These are phyloP conservation scores for Germaria angustata DNA, from an alignment of 2,888 invertebrate genomes.

Conservation along the genomic window DNA sequence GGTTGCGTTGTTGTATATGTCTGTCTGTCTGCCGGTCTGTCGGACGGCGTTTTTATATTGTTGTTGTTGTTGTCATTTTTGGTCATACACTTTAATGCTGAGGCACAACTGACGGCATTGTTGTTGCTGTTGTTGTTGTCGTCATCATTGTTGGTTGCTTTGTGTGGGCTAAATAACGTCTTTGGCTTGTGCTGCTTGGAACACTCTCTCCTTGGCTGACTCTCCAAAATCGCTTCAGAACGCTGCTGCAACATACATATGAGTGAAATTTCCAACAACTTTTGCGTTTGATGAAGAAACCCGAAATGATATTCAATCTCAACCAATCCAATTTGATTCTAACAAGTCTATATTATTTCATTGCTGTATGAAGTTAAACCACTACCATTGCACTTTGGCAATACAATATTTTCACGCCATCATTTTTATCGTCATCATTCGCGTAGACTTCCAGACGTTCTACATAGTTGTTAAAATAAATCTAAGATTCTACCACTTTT, in stretches of 20 bases:
- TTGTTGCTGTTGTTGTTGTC: slow-evolving; percentile 15
- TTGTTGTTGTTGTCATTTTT: slow-evolving; percentile 61
- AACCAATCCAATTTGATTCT: slow-evolving; percentile 54
- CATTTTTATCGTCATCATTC: slow-evolving; percentile 4
- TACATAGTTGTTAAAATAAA: slow-evolving; percentile 8
- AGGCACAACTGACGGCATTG: slow-evolving; percentile 28
- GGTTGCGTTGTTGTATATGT: slow-evolving; percentile 43
- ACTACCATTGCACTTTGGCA: neutral
- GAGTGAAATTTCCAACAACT: slow-evolving; percentile 32
- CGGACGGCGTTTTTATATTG: too few species aligned
- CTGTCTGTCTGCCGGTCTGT: slow-evolving; percentile 30
- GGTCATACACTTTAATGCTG: slow-evolving; percentile 55
- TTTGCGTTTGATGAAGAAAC: slow-evolving; percentile 34
- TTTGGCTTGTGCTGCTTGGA: slow-evolving; percentile 23
- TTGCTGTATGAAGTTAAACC: neutral
- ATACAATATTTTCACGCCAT: slow-evolving; percentile 24
- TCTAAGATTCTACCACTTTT: slow-evolving; percentile 65
- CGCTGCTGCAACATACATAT: neutral
- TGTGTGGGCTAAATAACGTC: slow-evolving; percentile 46
- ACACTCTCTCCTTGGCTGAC: slow-evolving; percentile 23
- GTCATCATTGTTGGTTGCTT: slow-evolving; percentile 29
- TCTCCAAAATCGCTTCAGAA: slow-evolving; percentile 2
- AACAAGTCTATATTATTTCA: slow-evolving; percentile 8
- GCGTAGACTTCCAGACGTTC: neutral
- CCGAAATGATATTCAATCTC: slow-evolving; percentile 10